phyloP scores from a whole-genome alignment of 2,113 vertebrate genomes.

The Cygnus buccinator region DNA sequence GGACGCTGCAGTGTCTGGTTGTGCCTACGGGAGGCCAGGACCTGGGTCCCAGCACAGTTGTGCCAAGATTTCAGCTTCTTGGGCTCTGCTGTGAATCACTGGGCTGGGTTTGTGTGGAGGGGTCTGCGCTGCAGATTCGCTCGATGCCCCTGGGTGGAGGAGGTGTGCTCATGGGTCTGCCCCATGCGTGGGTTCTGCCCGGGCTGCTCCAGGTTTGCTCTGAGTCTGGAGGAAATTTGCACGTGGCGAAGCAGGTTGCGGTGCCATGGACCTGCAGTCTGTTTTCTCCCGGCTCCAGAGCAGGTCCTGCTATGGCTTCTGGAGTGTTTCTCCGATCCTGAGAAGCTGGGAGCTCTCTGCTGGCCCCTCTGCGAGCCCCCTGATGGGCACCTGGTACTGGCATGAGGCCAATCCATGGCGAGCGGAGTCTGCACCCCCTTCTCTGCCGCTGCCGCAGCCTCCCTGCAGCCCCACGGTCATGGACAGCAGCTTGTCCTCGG shows the following conservation, averaged over 20 bases:
- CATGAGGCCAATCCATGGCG: neutral
- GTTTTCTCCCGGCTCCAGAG: neutral
- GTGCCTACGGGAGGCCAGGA: neutral
- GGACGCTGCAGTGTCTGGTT: fast-evolving
- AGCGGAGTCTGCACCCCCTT: neutral
- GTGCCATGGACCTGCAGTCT: neutral
- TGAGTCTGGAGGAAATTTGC: fast-evolving
- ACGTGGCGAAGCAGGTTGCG: neutral
- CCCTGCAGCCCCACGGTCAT: neutral
- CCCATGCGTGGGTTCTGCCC: fast-evolving
- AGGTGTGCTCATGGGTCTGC: neutral
- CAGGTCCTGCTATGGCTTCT: neutral
- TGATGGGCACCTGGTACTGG: neutral
- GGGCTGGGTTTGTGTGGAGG: neutral
- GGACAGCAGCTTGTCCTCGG: neutral
- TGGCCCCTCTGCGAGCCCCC: neutral
- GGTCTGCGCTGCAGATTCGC: neutral
- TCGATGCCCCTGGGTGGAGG: neutral
- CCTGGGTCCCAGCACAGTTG: neutral
- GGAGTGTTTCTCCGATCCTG: neutral
- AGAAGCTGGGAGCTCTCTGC: neutral
- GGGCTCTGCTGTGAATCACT: fast-evolving
- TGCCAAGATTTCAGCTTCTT: fast-evolving
- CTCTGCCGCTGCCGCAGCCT: neutral
- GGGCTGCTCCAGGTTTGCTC: neutral